These are phyloP conservation scores for Tragulus kanchil DNA, from an alignment of 2,113 vertebrate species.

Conservation along the genomic window DNA sequence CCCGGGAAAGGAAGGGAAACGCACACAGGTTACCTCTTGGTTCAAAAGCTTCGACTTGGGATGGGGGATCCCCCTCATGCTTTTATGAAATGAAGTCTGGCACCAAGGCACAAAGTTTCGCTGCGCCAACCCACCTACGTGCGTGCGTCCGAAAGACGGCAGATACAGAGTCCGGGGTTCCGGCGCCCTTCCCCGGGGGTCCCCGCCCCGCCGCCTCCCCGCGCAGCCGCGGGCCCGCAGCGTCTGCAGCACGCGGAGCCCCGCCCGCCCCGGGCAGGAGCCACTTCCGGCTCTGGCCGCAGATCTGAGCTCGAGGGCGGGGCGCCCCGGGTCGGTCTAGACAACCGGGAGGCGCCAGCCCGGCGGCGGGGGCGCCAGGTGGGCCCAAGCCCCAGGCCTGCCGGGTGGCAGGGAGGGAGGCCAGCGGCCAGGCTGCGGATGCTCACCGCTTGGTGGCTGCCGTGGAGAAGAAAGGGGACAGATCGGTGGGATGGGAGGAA, in stretches of 20 bases:
- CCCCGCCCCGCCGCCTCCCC: background rate
- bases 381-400: background rate
- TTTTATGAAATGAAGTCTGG: background rate
- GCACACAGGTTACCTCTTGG: background rate
- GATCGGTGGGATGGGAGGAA: background rate
- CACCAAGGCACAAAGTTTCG: background rate
- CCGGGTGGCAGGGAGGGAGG: background rate
- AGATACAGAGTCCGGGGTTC: background rate
- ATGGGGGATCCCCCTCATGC: background rate
- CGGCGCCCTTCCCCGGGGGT: too few relatives aligned
- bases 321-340: background rate
- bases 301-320: background rate
- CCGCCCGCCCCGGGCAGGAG: background rate
- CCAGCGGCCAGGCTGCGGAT: background rate
- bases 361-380: background rate
- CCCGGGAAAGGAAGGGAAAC: background rate
- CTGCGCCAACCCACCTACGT: background rate
- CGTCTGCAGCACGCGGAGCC: background rate
- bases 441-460: fast-evolving
- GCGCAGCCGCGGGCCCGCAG: background rate
- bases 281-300: background rate
- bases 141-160: background rate
- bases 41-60: background rate
- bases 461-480: background rate
- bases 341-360: background rate